Base-by-base conservation (phyloP, 2,113 vertebrate genomes). In the Odobenus rosmarus region DNA sequence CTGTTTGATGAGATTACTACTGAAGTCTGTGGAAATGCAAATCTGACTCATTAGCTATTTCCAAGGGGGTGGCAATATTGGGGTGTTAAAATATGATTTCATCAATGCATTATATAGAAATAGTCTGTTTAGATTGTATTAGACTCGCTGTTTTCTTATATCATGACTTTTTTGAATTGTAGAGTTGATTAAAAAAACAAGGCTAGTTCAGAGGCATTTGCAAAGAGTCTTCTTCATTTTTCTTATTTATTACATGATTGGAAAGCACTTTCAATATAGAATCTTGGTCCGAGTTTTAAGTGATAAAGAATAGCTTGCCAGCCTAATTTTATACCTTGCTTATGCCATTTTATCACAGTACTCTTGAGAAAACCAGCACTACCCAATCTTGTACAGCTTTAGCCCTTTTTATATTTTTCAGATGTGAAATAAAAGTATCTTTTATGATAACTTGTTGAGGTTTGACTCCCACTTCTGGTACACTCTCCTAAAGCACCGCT, bases 11-110 rank as follows among this genome's bases (percentile, higher is more conserved):
- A 4, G 82, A 14, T 79, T 86, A 59, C 26, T 85, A 46, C 36
- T 77, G 7, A 91, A 69, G 15, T 95, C 42, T 81, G 5, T 94
- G 23, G 94, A 96, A 72, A 64, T 96, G 49, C 96, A 91, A 71
- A 15, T 91, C 64, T 96, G 19, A 69, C 87, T 95, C 3, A 46
- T 92, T 90, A n/a, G 36, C 4, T 71, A 0, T 33, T 51, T 92
- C 83, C 87, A 88, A 33, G 72, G 23, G 7, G 10, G 6, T 90
- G 31, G 19, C 59, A 91, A 2, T 90, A 88, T 59, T 92, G 64
- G 87, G 15, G 28, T 82, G 11, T 81, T 85, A 82, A 72, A 57
- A 31, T 81, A 28, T 24, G 61, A 86, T 53, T 86, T 77, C 4
- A 69, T 93, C n/a, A 84, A 5, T 4, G 49, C 49, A 7, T 87